Percentiles rank a stretch among this genome's conserved stretches.
phyloP scores from a whole-genome alignment of 2,113 vertebrate genomes.

The Prunella fulvescens region DNA sequence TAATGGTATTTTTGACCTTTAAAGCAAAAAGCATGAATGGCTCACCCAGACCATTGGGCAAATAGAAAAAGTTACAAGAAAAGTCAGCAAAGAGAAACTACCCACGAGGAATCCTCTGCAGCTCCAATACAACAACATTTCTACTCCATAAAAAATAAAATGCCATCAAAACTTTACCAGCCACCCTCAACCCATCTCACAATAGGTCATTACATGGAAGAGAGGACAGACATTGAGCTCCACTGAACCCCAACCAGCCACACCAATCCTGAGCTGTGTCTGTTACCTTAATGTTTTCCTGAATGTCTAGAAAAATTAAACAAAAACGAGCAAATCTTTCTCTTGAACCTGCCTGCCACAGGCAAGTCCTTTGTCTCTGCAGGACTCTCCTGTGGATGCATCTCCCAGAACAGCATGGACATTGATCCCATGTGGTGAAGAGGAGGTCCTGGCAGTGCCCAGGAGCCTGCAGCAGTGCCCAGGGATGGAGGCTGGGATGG shows the following conservation, averaged over 20 bases:
- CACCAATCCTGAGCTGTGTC: not conserved
- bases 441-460: not conserved
- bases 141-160: not conserved
- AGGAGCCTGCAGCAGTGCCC: not conserved
- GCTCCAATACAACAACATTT: not conserved
- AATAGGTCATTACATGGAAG: not conserved
- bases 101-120: not conserved
- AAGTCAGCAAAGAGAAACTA: not conserved
- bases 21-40: slow-evolving; percentile 47
- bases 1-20: slow-evolving; percentile 50
- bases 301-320: not conserved
- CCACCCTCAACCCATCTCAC: not conserved
- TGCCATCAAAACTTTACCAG: not conserved
- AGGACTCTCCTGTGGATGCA: not conserved
- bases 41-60: not conserved
- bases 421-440: not conserved
- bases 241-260: not conserved
- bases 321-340: not conserved
- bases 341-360: not conserved
- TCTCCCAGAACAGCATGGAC: accelerated
- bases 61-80: not conserved
- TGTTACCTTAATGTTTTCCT: not conserved
- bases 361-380: not conserved
- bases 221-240: not conserved
- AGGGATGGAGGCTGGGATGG: not conserved